Evolutionary conservation across 2,888 invertebrate genomes (phyloP).

Genomic region (Harpalus rufipes): DNA sequence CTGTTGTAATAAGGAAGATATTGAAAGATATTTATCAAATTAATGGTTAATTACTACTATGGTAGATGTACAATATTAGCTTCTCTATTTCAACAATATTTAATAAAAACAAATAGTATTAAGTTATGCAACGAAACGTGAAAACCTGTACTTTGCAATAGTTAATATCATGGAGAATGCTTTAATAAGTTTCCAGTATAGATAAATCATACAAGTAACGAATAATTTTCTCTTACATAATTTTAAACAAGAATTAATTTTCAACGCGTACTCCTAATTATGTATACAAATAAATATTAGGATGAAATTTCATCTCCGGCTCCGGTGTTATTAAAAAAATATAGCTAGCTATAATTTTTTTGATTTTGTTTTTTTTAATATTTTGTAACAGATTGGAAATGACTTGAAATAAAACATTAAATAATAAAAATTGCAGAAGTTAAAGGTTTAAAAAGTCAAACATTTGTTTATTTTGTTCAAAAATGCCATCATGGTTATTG

Average conservation of each 20-base stretch:
- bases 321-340: neutral
- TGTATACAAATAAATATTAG: neutral
- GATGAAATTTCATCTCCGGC: neutral
- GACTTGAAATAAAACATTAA: no score
- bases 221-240: neutral
- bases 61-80: neutral
- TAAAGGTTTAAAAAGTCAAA: no score
- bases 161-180: neutral
- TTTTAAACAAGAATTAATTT: neutral
- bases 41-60: neutral
- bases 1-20: neutral
- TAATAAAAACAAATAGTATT: slow-evolving; percentile 1
- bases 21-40: neutral
- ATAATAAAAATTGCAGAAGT: no score
- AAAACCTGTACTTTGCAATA: slow-evolving; percentile 2
- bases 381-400: no score
- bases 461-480: no score
- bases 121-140: neutral
- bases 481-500: no score
- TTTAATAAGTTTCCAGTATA: slow-evolving; percentile 2
- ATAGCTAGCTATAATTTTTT: no score
- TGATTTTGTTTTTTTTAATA: no score
- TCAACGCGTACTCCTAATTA: neutral
- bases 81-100: neutral
- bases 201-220: neutral